These are phyloP conservation scores for Sympetrum striolatum DNA, from an alignment of 2,888 invertebrate species.

Conservation along the genomic window DNA sequence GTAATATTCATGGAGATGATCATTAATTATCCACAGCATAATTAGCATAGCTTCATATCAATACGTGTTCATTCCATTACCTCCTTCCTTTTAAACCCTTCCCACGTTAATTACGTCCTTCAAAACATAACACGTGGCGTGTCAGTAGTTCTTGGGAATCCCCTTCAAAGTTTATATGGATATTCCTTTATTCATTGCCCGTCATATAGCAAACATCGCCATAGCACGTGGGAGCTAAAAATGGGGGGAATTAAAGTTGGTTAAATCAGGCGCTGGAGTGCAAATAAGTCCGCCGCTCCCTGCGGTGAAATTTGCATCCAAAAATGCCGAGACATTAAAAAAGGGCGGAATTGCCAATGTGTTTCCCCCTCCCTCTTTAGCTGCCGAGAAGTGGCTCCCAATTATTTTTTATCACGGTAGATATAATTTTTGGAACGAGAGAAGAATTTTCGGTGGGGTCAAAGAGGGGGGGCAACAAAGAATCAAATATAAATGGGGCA, in stretches of 20 bases:
- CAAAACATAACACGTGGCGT: too few species aligned
- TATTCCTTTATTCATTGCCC: too few species aligned
- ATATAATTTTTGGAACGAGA: not conserved
- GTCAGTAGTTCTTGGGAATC: too few species aligned
- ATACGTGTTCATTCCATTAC: too few species aligned
- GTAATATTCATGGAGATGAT: too few species aligned
- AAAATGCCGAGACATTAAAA: not conserved
- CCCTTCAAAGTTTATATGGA: too few species aligned
- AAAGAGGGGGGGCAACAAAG: not conserved
- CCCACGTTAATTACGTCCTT: too few species aligned
- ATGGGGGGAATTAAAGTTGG: not conserved
- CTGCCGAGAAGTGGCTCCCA: not conserved
- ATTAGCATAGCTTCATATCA: too few species aligned
- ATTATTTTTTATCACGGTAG: slow-evolving; percentile 31
- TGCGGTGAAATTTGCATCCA: not conserved
- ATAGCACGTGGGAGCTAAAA: not conserved
- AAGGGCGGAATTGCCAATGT: not conserved
- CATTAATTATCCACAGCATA: too few species aligned
- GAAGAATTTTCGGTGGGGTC: not conserved
- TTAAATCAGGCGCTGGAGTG: not conserved
- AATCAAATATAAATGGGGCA: not conserved
- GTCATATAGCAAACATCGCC: too few species aligned
- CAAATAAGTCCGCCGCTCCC: not conserved
- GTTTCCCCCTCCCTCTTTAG: not conserved
- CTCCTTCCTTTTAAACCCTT: too few species aligned